Evolutionary conservation across 2,797 vertebrate genomes (phyloP), one percentile per base, ranked within the genome.

Genomic region (Borostomias antarcticus): DNA sequence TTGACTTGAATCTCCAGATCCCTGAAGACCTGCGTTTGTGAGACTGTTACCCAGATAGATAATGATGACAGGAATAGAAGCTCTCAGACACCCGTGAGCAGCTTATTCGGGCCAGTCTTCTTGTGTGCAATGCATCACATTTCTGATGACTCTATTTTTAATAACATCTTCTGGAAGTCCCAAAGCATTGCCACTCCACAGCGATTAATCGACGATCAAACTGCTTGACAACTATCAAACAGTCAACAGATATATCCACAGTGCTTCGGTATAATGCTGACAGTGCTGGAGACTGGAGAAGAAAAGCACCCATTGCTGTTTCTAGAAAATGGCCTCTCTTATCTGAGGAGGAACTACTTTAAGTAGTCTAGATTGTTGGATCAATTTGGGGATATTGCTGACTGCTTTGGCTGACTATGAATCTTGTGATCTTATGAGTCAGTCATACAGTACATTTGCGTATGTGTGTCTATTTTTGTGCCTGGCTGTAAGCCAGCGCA

Each of bases 1-100:
- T 73, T 80, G 56, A 53, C 63, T 74, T 57, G 60, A 40, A 23
- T 65, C 64, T 59, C 58, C n/a, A 67, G 32, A 64, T 35, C 66
- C 70, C 69, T 1, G 4, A 62, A 58, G 74, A 53, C 58, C 21
- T 29, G 29, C 47, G 37, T 63, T 66, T 68, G 65, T 62, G 77
- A 45, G 74, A 74, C 72, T 78, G 60, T 58, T 77, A 69, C 67
- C 54, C 21, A 48, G 56, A 61, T 58, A 65, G 47, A 54, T 75
- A 72, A 76, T 58, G 72, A 77, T 53, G 58, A 30, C 60, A 54
- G 30, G 59, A 66, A 47, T 4, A 61, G 52, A 62, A 54, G 53
- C 13, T 19, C 4, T 26, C 30, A 15, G 45, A 26, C 6, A 33
- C 30, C 23, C 54, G 25, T 9, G 40, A 25, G 4, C 58, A 37